Evolutionary conservation across 2,888 invertebrate species (phyloP), one percentile per base, ranked within the genome.

Genomic region (Hirtodrosophila histrioides): DNA sequence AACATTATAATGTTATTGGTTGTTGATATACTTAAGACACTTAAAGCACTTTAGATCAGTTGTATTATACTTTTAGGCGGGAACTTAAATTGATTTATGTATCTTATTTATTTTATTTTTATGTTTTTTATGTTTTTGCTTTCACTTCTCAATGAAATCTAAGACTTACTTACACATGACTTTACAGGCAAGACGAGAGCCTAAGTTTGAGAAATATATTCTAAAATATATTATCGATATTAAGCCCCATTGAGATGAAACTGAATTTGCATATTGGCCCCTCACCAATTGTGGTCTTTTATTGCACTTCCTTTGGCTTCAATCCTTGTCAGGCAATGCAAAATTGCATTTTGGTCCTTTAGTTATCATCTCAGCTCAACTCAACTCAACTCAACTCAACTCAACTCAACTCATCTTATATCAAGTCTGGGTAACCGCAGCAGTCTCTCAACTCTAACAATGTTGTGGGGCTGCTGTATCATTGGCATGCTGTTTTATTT

Each of bases 401-500:
- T 44, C 39, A 51, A 49, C 36, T 50, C 37, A 50, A 11, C 31
- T 49, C 8, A 40, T 33, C 45, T 48, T n/a, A 49, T 27, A 35
- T 51, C 37, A 57, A 24, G 48, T 69, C 35, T 40, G 45, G 51
- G 37, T 50, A 60, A 71, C 66, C 65, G 49, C 76, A 71, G 4
- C 43, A 64, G 37, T 49, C 39, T 10, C n/a, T 11, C 55, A 24
- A 31, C 41, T 66, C 31, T 31, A 48, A 37, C 53, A 53, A 64
- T 64, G 45, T 55, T 43, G 45, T 31, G 4, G 40, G 35, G 54
- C 48, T 46, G 8, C 69, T 49, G n/a, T 24, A 49, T 56, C 56
- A 65, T 60, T 65, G 60, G 72, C 72, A 65, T 67, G 54, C 50
- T 49, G 35, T 55, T 49, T 69, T 70, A 75, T 75, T 76, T 71